phyloP scores from a whole-genome alignment of 2,113 vertebrate genomes.

The Oncorhynchus kisutch region DNA sequence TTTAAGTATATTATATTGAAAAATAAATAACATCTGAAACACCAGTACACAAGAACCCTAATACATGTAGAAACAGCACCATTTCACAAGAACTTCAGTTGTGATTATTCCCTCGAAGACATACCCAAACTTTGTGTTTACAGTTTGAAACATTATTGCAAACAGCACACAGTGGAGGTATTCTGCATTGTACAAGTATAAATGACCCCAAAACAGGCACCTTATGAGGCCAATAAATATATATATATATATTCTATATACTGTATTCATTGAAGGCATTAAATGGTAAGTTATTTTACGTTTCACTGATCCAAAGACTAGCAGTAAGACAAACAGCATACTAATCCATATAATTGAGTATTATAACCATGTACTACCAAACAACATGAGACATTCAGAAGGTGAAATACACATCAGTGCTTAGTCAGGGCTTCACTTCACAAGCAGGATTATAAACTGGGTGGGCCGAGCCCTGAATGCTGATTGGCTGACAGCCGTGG shows the following conservation, averaged over 20 bases:
- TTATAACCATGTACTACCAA: not conserved
- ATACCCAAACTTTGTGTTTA: conserved; percentile 10
- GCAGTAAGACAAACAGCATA: not conserved
- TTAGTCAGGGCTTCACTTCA: not conserved
- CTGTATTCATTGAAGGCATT: conserved; percentile 1
- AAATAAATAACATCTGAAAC: conserved; percentile 8
- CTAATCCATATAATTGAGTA: not conserved
- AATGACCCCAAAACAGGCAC: conserved; percentile 20
- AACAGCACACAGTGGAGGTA: conserved; percentile 24
- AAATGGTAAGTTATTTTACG: not conserved
- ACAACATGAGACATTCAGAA: not conserved
- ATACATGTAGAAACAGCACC: not conserved
- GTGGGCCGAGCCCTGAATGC: too few species aligned
- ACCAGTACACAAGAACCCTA: not conserved
- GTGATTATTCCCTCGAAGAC: not conserved
- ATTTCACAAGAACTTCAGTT: not conserved
- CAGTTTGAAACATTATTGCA: conserved; percentile 37
- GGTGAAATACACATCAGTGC: not conserved
- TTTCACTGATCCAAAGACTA: not conserved
- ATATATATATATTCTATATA: conserved; percentile 3
- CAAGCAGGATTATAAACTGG: not conserved
- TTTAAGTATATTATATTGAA: conserved; percentile 21
- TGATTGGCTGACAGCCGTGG: too few species aligned
- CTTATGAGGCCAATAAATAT: conserved; percentile 37
- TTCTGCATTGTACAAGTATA: conserved; percentile 17